These are phyloP conservation scores for Scaptomyza flava DNA, from an alignment of 2,888 invertebrate species.

Conservation along the genomic window DNA sequence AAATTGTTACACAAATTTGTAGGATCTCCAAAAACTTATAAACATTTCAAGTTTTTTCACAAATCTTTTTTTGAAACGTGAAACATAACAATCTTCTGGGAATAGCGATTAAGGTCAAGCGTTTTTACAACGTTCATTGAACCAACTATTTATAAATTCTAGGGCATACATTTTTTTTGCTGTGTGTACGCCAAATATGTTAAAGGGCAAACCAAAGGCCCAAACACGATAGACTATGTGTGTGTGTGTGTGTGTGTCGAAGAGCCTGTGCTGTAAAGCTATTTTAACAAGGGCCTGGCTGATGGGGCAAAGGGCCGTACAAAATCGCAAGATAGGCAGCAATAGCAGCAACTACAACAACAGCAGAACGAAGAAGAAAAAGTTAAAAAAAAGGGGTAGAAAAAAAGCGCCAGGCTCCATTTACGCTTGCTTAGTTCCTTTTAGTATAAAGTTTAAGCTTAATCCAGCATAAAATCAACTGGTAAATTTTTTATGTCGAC, in stretches of 20 bases:
- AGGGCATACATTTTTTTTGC: not conserved
- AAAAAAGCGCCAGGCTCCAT: slow-evolving; percentile 40
- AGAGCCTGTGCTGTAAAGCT: slow-evolving; percentile 63
- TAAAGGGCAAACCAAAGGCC: slow-evolving; percentile 49
- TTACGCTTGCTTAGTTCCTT: slow-evolving; percentile 82
- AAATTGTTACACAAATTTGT: too few species aligned
- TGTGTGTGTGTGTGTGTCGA: slow-evolving; percentile 36
- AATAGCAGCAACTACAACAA: slow-evolving; percentile 28
- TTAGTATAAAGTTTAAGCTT: slow-evolving; percentile 81
- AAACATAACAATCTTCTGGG: not conserved
- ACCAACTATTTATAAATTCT: not conserved
- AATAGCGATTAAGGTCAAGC: not conserved
- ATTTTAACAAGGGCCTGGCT: slow-evolving; percentile 73
- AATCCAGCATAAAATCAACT: slow-evolving; percentile 81
- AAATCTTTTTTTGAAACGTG: not conserved
- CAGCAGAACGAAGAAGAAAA: slow-evolving; percentile 19
- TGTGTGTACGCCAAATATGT: slow-evolving; percentile 25
- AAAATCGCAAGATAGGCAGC: slow-evolving; percentile 49
- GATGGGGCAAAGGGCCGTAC: slow-evolving; percentile 31
- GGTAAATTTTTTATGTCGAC: slow-evolving; percentile 78
- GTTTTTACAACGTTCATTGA: not conserved
- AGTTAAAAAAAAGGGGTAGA: slow-evolving; percentile 10
- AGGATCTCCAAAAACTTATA: too few species aligned
- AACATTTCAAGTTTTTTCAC: not conserved
- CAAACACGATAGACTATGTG: slow-evolving; percentile 20